Evolutionary conservation across 2,113 vertebrate species (phyloP).

Genomic region (Noturus placidus): DNA sequence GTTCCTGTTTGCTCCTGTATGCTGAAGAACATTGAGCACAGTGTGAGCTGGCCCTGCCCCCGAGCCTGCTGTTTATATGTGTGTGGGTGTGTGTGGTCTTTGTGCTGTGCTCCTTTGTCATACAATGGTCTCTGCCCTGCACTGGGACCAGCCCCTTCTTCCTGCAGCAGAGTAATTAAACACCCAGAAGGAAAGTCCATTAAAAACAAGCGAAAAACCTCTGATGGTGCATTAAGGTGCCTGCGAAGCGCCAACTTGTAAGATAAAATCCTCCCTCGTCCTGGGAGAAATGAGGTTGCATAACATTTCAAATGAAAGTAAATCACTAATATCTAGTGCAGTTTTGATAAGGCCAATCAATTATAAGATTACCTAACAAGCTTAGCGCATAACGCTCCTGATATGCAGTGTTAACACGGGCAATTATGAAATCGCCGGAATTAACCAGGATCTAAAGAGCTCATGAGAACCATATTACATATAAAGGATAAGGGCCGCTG

Average conservation of each 20-base stretch:
- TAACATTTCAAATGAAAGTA: neutral
- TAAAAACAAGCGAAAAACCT: conserved; percentile 8
- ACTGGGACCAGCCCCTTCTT: conserved; percentile 23
- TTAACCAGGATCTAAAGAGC: neutral
- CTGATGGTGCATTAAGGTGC: neutral
- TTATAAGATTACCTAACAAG: neutral
- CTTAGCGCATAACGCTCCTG: neutral
- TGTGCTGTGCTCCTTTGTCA: conserved; percentile 54
- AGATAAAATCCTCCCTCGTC: neutral
- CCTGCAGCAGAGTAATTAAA: conserved; percentile 27
- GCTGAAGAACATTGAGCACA: conserved; percentile 34
- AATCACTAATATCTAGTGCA: neutral
- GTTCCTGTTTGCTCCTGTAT: conserved; percentile 42
- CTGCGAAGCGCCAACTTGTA: neutral
- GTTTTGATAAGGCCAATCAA: conserved; percentile 8
- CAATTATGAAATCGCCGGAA: conserved; percentile 21
- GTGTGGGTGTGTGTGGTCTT: conserved; percentile 49
- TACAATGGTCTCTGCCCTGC: conserved; percentile 19
- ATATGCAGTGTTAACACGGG: conserved; percentile 5
- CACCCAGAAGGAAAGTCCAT: conserved; percentile 2
- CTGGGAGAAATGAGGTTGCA: neutral
- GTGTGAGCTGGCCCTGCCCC: conserved; percentile 48
- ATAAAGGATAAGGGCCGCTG: too few relatives aligned
- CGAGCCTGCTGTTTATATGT: conserved; percentile 31
- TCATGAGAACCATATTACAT: neutral